Evolutionary conservation across 2,888 invertebrate genomes (phyloP).

Genomic region (Cheilosia urbana): DNA sequence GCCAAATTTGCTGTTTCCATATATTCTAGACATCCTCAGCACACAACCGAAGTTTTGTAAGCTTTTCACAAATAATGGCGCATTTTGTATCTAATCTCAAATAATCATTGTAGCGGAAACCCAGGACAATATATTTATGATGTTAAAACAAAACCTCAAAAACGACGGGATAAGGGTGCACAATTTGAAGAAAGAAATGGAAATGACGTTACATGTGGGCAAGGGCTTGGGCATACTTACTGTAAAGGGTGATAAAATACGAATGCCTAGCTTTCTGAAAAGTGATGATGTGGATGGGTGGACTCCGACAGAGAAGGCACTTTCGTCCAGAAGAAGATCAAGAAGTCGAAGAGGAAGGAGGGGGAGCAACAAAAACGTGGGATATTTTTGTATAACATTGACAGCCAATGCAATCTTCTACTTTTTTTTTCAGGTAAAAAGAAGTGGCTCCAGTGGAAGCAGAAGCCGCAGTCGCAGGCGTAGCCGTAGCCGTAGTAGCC

Average conservation of each 20-base stretch:
- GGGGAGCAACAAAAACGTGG: no score
- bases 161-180: background rate
- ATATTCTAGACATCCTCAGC: constrained; percentile 5
- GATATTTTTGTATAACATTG: no score
- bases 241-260: constrained; percentile 13
- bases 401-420: no score
- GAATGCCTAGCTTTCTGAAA: constrained; percentile 3
- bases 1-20: constrained; percentile 7
- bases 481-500: background rate
- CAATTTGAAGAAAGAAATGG: constrained; percentile 10
- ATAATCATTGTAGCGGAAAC: constrained; percentile 8
- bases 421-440: background rate
- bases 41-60: constrained; percentile 10
- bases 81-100: background rate
- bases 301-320: background rate
- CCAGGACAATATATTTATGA: background rate
- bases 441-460: background rate
- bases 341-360: no score
- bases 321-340: no score
- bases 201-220: constrained; percentile 4
- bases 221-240: constrained; percentile 12
- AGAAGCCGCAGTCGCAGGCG: no score
- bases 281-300: background rate
- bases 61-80: background rate
- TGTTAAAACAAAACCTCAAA: background rate